A percentile compares a stretch with the other conserved stretches of the same genome.
phyloP scores from a whole-genome alignment of 2,113 vertebrate species.

The Sebastes fasciatus region DNA sequence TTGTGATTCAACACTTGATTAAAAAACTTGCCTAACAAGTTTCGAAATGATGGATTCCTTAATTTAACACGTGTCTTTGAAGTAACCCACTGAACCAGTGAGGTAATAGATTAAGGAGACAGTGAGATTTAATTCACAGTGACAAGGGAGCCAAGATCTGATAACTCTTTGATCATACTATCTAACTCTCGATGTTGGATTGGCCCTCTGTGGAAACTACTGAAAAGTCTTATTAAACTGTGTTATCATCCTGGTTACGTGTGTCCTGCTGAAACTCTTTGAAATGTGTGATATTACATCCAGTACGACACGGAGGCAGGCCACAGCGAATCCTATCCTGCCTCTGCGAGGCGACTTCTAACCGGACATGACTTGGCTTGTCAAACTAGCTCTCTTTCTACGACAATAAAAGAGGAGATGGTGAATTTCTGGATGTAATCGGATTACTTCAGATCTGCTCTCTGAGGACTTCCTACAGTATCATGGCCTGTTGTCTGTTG shows the following conservation, averaged over 20 bases:
- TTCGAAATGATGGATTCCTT: conserved; percentile 3
- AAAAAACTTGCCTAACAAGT: background rate
- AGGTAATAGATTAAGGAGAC: conserved; percentile 27
- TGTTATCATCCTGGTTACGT: conserved; percentile 46
- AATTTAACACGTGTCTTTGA: conserved; percentile 11
- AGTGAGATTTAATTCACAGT: conserved; percentile 22
- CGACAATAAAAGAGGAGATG: conserved; percentile 7
- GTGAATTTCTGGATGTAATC: conserved; percentile 34
- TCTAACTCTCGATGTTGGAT: conserved; percentile 22
- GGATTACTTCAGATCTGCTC: conserved; percentile 46
- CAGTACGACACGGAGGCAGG: conserved; percentile 5
- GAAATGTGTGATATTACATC: conserved; percentile 36
- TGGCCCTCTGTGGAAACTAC: conserved; percentile 32
- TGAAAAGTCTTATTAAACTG: conserved; percentile 51
- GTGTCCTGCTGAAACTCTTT: conserved; percentile 27
- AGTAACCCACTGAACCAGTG: conserved; percentile 9
- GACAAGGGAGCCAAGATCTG: conserved; percentile 41
- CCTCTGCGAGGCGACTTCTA: conserved; percentile 1
- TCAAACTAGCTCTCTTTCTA: conserved; percentile 24
- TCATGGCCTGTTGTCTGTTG: conserved; percentile 18
- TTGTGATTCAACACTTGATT: background rate
- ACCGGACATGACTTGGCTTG: conserved; percentile 19
- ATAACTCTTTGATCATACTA: conserved; percentile 40
- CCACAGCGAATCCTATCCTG: conserved; percentile 5
- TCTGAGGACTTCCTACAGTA: conserved; percentile 28